Evolutionary conservation across 1,140 invertebrate species (phyloP), one percentile per base, ranked within the genome.

Genomic region (Anastrepha ludens): DNA sequence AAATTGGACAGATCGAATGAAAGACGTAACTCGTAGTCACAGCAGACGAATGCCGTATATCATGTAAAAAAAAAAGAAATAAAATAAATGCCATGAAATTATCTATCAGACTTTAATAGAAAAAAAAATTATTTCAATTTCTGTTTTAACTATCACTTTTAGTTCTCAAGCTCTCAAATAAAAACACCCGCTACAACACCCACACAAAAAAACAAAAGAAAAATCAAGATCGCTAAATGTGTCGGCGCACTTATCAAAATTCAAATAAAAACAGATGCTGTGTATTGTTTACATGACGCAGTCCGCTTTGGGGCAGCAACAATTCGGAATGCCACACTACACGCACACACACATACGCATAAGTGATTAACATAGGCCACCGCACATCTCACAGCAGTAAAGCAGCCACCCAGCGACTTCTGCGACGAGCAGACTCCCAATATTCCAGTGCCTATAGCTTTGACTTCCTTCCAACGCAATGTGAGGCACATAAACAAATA

Each of bases 201-300:
- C n/a, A n/a, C n/a, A n/a, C n/a, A n/a, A n/a, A n/a, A 29, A 29
- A 29, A 29, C 29, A 29, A 29, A 29, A 29, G 29, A 29, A 29
- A 29, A 29, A 29, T 29, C 29, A 0, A 29, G 29, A 29, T 29
- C 29, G 29, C 29, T 74, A 74, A 74, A 47, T 47, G 13, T 44
- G 41, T 41, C 67, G 65, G 29, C 67, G 60, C 17, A 47, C 17
- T 74, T 47, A 44, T 44, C 67, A 41, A 15, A 47, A 47, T 44
- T 74, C 41, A 74, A 74, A 74, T 7, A 74, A 74, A 74, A 74
- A 44, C 67, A 74, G 67, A 74, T 74, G 67, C 67, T 44, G 15
- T 41, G 64, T 11, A n/a, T 74, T 74, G 67, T n/a, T 74, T 74
- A 47, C 67, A 44, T 17, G 41, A 47, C 44, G 67, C 44, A 41